phyloP scores from a whole-genome alignment of 2,888 invertebrate species.

The Leptopilina myrica region DNA sequence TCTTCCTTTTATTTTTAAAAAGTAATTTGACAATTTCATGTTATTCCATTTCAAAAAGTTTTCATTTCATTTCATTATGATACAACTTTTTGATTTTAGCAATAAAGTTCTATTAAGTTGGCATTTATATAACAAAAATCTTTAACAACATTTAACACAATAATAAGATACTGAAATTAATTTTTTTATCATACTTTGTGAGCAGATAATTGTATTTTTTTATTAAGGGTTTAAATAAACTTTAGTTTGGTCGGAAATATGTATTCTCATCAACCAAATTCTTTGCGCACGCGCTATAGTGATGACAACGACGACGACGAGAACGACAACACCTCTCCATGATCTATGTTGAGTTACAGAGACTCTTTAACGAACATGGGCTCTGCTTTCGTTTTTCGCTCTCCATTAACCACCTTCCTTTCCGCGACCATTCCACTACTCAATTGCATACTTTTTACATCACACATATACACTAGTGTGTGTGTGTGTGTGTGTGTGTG shows the following conservation, averaged over 20 bases:
- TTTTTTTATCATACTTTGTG: too few relatives aligned
- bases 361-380: conserved; percentile 18
- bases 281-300: conserved; percentile 18
- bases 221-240: background rate
- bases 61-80: too few relatives aligned
- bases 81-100: too few relatives aligned
- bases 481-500: too few relatives aligned
- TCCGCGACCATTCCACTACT: conserved; percentile 13
- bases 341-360: conserved; percentile 7
- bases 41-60: too few relatives aligned
- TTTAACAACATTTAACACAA: too few relatives aligned
- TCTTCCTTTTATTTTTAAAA: background rate
- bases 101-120: too few relatives aligned
- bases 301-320: background rate
- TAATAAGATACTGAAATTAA: too few relatives aligned
- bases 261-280: background rate
- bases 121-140: too few relatives aligned
- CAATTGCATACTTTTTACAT: background rate
- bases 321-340: conserved; percentile 12
- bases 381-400: conserved; percentile 30
- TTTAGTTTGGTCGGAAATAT: conserved; percentile 7
- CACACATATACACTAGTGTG: too few relatives aligned
- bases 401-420: conserved; percentile 28
- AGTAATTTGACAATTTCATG: too few relatives aligned
- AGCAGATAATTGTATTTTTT: background rate